Conservation (phyloP, 2,113 vertebrate genomes). For the Guaruba guarouba region DNA sequence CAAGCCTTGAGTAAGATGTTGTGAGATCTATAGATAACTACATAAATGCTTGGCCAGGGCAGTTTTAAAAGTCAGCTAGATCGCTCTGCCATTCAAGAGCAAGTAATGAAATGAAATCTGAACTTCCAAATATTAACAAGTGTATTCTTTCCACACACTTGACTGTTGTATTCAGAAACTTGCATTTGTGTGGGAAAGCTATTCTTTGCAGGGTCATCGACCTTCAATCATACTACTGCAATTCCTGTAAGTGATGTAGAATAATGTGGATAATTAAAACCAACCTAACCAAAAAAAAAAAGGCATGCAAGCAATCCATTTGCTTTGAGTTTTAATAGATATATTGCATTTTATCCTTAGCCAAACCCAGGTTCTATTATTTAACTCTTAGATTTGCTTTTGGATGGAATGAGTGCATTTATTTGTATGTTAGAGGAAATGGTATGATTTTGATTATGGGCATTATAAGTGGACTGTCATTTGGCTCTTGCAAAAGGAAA, state of each 20-base stretch:
- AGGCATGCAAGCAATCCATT: neutral
- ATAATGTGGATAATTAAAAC: neutral
- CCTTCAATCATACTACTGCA: neutral
- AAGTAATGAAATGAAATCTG: neutral
- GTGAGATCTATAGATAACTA: neutral
- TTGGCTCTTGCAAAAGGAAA: neutral
- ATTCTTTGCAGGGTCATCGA: neutral
- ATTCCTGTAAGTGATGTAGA: neutral
- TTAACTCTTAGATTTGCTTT: neutral
- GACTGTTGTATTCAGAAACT: neutral
- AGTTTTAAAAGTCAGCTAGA: neutral
- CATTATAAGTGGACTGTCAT: neutral
- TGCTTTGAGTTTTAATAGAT: neutral
- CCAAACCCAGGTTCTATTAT: neutral
- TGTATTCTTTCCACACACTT: neutral
- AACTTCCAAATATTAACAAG: neutral
- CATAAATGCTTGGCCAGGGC: neutral
- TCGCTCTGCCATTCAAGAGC: neutral
- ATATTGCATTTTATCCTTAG: neutral
- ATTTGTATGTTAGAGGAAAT: neutral
- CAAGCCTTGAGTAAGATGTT: neutral
- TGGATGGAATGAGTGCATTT: neutral
- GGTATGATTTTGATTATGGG: neutral
- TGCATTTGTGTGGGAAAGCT: neutral
- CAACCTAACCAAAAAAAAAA: neutral